Percentiles rank a stretch among this genome's conserved stretches.
These are phyloP conservation scores for Aulostomus chinensis DNA, from an alignment of 2,797 vertebrate genomes.

Conservation along the genomic window DNA sequence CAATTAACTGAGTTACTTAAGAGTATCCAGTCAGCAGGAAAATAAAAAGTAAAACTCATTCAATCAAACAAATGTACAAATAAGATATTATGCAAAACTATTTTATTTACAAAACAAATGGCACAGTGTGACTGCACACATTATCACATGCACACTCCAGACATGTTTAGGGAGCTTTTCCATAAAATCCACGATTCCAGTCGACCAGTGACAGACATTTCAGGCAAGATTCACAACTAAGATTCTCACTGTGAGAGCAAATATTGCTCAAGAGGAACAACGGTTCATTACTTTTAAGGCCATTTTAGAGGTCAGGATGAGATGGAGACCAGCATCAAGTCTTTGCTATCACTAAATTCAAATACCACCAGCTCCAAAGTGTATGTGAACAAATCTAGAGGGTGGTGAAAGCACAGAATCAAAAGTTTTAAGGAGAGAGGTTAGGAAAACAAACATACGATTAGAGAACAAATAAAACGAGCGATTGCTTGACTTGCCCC, in stretches of 20 bases:
- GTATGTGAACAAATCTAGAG: slow-evolving; percentile 50
- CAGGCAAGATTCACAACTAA: slow-evolving; percentile 81
- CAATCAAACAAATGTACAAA: slow-evolving; percentile 4
- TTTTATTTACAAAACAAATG: slow-evolving; percentile 99
- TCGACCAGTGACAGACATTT: slow-evolving; percentile 81
- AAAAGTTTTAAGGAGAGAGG: too few species aligned
- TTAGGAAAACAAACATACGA: slow-evolving; percentile 42
- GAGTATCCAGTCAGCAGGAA: too few species aligned
- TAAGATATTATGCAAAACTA: slow-evolving; percentile 93
- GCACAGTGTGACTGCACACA: slow-evolving; percentile 92
- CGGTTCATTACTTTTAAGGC: slow-evolving; percentile 90
- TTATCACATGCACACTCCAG: slow-evolving; percentile 90
- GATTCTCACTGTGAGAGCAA: slow-evolving; percentile 85
- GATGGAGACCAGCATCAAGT: slow-evolving; percentile 80
- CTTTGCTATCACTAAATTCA: slow-evolving; percentile 75
- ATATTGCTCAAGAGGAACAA: slow-evolving; percentile 93
- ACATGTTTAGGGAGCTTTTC: slow-evolving; percentile 81
- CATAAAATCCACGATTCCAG: slow-evolving; percentile 81
- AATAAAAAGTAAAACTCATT: background rate
- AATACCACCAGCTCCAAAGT: slow-evolving; percentile 81
- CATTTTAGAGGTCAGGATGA: slow-evolving; percentile 80
- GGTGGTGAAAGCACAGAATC: slow-evolving; percentile 44
- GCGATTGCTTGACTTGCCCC: too few species aligned
- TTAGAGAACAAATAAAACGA: slow-evolving; percentile 49
- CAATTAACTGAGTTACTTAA: too few species aligned